These are phyloP conservation scores for Trematomus bernacchii DNA, from an alignment of 2,797 vertebrate species.

Conservation along the genomic window DNA sequence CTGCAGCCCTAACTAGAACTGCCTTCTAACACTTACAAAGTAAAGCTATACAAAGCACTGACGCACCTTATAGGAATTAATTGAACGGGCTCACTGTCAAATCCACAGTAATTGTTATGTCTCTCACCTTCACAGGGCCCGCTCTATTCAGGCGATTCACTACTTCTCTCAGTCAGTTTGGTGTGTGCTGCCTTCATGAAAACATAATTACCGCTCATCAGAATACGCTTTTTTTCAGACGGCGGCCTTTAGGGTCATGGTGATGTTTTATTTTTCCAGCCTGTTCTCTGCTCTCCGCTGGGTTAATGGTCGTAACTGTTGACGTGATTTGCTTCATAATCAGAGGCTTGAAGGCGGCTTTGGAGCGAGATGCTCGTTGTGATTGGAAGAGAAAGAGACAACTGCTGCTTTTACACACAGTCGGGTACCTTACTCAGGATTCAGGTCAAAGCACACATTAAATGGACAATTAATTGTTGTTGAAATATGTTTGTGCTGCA, in stretches of 20 bases:
- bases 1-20: conserved; percentile 16
- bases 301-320: conserved; percentile 64
- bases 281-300: conserved; percentile 35
- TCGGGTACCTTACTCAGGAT: conserved; percentile 56
- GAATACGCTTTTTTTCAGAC: conserved; percentile 56
- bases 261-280: conserved; percentile 42
- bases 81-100: conserved; percentile 43
- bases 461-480: conserved; percentile 58
- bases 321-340: conserved; percentile 71
- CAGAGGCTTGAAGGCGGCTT: conserved; percentile 17
- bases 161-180: conserved; percentile 16
- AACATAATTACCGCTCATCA: conserved; percentile 68
- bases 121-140: conserved; percentile 44
- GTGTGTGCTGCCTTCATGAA: conserved; percentile 53
- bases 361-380: conserved; percentile 34
- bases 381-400: conserved; percentile 55
- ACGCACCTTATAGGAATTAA: conserved; percentile 48
- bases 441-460: conserved; percentile 56
- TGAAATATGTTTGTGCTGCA: conserved; percentile 50
- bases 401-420: conserved; percentile 59
- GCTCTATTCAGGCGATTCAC: conserved; percentile 38
- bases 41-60: conserved; percentile 39
- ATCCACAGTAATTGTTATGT: conserved; percentile 64
- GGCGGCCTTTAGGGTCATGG: conserved; percentile 60
- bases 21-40: conserved; percentile 30